Evolutionary conservation across 2,797 vertebrate species (phyloP), one percentile per base, ranked within the genome.

Genomic region (Sebastes diploproa): DNA sequence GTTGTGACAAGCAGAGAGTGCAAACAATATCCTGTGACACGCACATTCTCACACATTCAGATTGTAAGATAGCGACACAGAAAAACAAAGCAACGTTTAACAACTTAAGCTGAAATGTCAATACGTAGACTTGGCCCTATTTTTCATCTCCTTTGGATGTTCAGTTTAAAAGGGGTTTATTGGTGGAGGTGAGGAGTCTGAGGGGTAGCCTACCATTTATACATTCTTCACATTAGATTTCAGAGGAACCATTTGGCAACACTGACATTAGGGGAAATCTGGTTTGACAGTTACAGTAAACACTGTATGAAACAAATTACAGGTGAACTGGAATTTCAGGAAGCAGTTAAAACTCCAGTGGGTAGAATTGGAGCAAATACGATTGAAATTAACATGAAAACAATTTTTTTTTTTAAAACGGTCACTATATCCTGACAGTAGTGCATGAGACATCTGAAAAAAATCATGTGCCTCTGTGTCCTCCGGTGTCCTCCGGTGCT

Each of bases 1-100:
- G 82, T 75, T 83, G 77, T 87, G 83, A 87, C 84, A 89, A 72
- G 85, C 84, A 78, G 66, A 58, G 72, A 81, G 80, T 69, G 72
- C 55, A 69, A 78, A 63, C 36, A 58, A 76, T 80, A 83, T 84
- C 63, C 59, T 22, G 34, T 68, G 76, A 81, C 86, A 77, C 13
- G 20, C 61, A 62, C 77, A 77, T 84, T 84, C 67, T 75, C 59
- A 79, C n/a, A 61, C 75, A 54, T 77, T 75, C 52, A 73, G 59
- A 76, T 67, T 78, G 25, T 29, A 75, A 75, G 34, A 70, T 59
- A 65, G 64, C 36, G 23, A 54, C 1, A 20, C 16, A 30, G 25
- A 52, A 65, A 72, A 82, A 67, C n/a, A 56, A 75, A 81, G 29
- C 29, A 50, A 29, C 23, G 80, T 76, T 78, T 42, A 60, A 68